A percentile compares a stretch with the other conserved stretches of the same genome.
phyloP scores from a whole-genome alignment of 1,140 invertebrate species.

The Rhizoglyphus robini region DNA sequence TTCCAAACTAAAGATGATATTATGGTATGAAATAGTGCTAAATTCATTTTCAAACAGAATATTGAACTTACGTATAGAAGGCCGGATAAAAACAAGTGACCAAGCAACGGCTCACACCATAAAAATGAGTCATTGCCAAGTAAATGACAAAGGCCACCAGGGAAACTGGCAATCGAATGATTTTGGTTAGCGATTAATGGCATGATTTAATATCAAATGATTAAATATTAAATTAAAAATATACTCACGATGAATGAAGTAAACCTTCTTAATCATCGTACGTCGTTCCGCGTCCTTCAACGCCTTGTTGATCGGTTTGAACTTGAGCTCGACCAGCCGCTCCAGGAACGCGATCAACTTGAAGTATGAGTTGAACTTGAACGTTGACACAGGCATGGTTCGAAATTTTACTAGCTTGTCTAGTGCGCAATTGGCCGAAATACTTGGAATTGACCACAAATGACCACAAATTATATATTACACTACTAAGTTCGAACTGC shows the following conservation, averaged over 20 bases:
- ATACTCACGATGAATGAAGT: background rate
- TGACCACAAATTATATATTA: too few species aligned
- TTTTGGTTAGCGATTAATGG: too few species aligned
- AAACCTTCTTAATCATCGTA: background rate
- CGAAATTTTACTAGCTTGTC: too few species aligned
- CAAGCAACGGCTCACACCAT: background rate
- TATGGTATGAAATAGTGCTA: too few species aligned
- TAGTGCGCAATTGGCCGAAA: too few species aligned
- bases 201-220: background rate
- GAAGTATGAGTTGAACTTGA: background rate
- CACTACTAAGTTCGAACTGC: too few species aligned
- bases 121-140: background rate
- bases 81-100: background rate
- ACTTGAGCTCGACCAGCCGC: background rate
- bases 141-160: background rate
- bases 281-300: background rate
- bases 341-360: background rate
- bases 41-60: too few species aligned
- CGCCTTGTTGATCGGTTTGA: background rate
- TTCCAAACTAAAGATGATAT: too few species aligned
- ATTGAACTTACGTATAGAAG: background rate
- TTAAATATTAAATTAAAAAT: background rate
- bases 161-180: background rate
- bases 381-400: too few species aligned
- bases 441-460: too few species aligned